phyloP scores from a whole-genome alignment of 2,797 vertebrate genomes.

The Lepilemur septentrionalis region DNA sequence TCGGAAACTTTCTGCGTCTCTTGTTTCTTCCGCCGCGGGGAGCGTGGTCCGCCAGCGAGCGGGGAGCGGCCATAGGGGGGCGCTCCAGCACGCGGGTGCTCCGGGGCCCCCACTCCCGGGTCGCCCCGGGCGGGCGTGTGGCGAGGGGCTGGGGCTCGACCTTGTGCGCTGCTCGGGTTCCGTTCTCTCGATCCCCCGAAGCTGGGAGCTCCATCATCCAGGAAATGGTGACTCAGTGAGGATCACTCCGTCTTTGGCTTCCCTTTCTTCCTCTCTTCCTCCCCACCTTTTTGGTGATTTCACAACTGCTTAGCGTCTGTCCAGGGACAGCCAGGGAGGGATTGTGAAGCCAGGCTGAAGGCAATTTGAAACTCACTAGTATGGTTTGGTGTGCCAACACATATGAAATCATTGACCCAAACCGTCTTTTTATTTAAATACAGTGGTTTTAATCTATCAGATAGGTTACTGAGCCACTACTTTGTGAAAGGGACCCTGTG shows the following conservation, averaged over 20 bases:
- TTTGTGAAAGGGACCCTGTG: not conserved
- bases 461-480: not conserved
- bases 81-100: conserved; percentile 64
- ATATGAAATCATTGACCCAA: not conserved
- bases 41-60: conserved; percentile 32
- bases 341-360: not conserved
- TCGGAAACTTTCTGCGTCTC: conserved; percentile 65
- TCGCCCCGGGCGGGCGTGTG: not conserved
- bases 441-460: not conserved
- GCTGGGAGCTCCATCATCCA: not conserved
- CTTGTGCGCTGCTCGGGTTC: not conserved
- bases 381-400: not conserved
- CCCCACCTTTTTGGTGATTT: conserved; percentile 27
- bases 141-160: not conserved
- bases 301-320: not conserved
- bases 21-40: not conserved
- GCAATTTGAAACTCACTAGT: not conserved
- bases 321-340: not conserved
- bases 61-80: conserved; percentile 73
- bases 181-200: not conserved
- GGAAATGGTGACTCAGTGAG: conserved; percentile 66
- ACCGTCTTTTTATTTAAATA: not conserved
- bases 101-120: not conserved
- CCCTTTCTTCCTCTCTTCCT: not conserved
- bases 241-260: not conserved